Conservation (phyloP, 2,113 vertebrate genomes). For the Panurus biarmicus region DNA sequence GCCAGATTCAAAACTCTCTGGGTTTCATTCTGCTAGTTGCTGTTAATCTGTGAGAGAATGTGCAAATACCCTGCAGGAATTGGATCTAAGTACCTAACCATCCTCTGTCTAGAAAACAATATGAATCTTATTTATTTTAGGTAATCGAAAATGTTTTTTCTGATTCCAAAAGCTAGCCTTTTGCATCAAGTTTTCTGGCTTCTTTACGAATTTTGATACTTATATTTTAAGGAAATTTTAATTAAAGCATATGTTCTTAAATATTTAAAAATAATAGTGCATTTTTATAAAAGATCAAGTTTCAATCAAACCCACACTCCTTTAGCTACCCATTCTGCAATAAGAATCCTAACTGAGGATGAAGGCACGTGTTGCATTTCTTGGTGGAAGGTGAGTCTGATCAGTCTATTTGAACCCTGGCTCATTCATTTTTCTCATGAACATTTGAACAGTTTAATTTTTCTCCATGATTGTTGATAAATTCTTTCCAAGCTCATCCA, state of each 20-base stretch:
- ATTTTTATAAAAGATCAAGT: neutral
- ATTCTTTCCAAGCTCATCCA: neutral
- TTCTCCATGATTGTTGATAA: neutral
- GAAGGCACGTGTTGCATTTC: neutral
- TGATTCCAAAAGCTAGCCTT: neutral
- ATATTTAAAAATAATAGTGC: neutral
- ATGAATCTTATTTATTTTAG: neutral
- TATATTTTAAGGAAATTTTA: neutral
- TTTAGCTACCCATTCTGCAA: neutral
- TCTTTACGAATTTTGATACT: neutral
- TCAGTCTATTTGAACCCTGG: neutral
- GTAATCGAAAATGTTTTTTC: neutral
- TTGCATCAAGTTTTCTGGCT: neutral
- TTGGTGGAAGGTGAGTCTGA: neutral
- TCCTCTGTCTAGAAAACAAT: neutral
- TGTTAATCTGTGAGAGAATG: neutral
- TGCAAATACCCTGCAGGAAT: neutral
- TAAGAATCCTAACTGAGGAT: neutral
- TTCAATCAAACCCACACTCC: neutral
- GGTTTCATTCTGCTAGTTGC: neutral
- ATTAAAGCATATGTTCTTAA: neutral
- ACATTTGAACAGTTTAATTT: neutral
- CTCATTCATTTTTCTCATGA: neutral
- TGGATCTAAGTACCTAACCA: neutral
- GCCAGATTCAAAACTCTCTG: neutral